Conservation (phyloP, 2,797 vertebrate species). For the Acridotheres tristis region DNA sequence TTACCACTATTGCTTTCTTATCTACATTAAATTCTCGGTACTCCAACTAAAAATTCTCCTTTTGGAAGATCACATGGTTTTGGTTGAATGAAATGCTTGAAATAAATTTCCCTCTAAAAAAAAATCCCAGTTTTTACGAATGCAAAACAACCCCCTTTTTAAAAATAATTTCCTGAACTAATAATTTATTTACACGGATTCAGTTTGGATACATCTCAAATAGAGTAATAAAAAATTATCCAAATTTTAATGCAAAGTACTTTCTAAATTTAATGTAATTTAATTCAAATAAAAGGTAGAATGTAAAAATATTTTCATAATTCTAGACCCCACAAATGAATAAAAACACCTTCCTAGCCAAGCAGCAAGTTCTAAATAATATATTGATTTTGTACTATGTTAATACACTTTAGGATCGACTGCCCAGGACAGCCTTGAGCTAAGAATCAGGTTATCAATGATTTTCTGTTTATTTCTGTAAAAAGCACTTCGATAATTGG, state of each 20-base stretch:
- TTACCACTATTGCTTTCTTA: background rate
- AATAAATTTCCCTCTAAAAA: background rate
- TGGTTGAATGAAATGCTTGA: background rate
- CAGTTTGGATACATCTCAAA: background rate
- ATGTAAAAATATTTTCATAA: background rate
- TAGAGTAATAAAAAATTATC: background rate
- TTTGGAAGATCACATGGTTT: background rate
- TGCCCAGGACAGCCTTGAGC: slow-evolving; percentile 24
- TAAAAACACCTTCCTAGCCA: background rate
- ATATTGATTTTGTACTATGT: background rate
- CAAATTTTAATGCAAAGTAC: background rate
- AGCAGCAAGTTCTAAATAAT: background rate
- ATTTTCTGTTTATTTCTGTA: slow-evolving; percentile 58
- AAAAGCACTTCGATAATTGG: slow-evolving; percentile 44
- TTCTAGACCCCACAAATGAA: background rate
- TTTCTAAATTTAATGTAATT: background rate
- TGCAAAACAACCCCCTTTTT: background rate
- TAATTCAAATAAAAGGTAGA: background rate
- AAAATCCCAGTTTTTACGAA: background rate
- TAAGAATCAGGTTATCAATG: slow-evolving; percentile 37
- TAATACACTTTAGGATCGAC: background rate
- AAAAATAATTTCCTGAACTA: background rate
- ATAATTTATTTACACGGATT: background rate
- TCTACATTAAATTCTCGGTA: background rate
- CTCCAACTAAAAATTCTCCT: background rate